A percentile compares a stretch with the other conserved stretches of the same genome.
These are phyloP conservation scores for Butorides virescens DNA, from an alignment of 2,113 vertebrate genomes.

Conservation along the genomic window DNA sequence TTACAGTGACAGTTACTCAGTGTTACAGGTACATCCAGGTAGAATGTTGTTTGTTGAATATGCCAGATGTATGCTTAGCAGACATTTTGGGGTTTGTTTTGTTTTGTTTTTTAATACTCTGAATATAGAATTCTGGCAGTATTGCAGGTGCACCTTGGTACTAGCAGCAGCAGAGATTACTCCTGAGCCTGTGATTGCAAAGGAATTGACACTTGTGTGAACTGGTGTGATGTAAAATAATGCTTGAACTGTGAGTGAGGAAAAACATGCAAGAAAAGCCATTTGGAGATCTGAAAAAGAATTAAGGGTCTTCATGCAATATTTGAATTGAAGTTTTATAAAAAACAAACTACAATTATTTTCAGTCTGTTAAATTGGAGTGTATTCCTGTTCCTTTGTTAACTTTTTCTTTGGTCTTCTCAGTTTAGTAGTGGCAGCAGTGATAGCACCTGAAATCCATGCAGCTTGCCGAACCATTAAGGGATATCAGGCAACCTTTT, in stretches of 20 bases:
- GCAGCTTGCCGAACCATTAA: background rate
- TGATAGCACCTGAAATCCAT: background rate
- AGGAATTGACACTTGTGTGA: slow-evolving; percentile 51
- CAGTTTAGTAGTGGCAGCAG: background rate
- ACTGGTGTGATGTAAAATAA: slow-evolving; percentile 12
- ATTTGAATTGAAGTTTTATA: slow-evolving; percentile 28
- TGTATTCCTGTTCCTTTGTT: background rate
- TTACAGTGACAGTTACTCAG: slow-evolving; percentile 15
- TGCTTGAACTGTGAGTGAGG: slow-evolving; percentile 39
- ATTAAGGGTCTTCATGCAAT: slow-evolving; percentile 45
- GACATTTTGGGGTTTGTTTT: background rate
- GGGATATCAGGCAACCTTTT: background rate
- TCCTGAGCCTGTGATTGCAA: slow-evolving; percentile 52
- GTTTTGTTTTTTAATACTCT: background rate
- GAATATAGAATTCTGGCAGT: slow-evolving; percentile 54
- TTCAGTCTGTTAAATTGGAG: background rate
- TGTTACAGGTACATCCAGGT: slow-evolving; percentile 39
- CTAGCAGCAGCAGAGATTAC: slow-evolving; percentile 46
- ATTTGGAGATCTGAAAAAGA: slow-evolving; percentile 25
- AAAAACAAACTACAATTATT: background rate
- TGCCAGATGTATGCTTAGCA: background rate
- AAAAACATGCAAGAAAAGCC: slow-evolving; percentile 43
- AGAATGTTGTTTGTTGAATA: slow-evolving; percentile 27
- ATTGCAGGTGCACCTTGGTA: slow-evolving; percentile 55
- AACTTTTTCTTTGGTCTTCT: background rate